A percentile compares a stretch with the other conserved stretches of the same genome.
phyloP scores from a whole-genome alignment of 2,797 vertebrate species.

The Phyllotis vaccarum region DNA sequence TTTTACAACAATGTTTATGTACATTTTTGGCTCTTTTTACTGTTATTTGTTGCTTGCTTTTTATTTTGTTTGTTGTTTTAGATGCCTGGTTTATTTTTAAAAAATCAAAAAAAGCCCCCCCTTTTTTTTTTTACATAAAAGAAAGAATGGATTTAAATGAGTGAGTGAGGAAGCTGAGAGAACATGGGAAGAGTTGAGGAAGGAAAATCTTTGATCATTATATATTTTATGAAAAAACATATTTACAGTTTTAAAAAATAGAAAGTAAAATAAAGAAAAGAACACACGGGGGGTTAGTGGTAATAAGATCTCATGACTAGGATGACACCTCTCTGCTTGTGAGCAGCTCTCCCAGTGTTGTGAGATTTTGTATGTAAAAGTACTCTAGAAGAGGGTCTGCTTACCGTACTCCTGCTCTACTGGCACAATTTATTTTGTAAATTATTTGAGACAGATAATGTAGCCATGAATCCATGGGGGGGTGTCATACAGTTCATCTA shows the following conservation, averaged over 20 bases:
- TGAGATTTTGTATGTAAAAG: no score
- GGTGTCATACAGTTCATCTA: accelerated
- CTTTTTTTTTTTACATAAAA: neutral
- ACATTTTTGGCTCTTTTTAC: neutral
- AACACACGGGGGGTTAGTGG: no score
- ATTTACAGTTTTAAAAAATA: neutral
- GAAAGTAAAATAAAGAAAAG: neutral
- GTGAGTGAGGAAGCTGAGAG: no score
- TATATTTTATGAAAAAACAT: neutral
- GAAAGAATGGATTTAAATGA: neutral
- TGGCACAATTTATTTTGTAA: neutral
- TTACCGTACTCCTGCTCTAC: neutral
- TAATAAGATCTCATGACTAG: neutral
- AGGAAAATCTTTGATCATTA: neutral
- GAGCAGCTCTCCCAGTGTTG: neutral
- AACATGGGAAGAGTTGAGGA: no score
- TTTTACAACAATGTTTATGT: neutral
- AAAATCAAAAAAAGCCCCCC: no score
- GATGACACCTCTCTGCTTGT: neutral
- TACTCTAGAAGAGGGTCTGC: neutral
- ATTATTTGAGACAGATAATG: neutral
- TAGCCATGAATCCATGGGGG: neutral
- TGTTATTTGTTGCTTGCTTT: neutral
- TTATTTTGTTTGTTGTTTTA: neutral
- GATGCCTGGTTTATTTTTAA: no score